These are phyloP conservation scores for Labeo calbasu DNA, from an alignment of 2,797 vertebrate species.

Conservation along the genomic window DNA sequence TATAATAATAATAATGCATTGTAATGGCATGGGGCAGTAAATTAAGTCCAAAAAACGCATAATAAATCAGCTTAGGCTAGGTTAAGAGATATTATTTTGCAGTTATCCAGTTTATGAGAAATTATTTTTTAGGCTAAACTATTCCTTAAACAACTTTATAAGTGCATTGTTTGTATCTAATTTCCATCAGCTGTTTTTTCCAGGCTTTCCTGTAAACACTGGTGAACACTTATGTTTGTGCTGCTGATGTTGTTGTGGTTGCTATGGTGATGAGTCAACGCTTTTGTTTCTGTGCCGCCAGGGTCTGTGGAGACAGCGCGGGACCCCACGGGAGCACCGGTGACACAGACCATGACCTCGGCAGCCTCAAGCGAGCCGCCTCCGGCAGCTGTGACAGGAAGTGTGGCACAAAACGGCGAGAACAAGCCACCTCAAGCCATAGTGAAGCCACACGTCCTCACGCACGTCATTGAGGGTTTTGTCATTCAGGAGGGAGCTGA, in stretches of 20 bases:
- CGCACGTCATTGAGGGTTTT: conserved; percentile 97
- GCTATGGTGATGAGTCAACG: conserved; percentile 25
- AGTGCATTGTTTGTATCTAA: background rate
- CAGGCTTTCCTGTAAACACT: background rate
- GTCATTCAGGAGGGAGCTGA: conserved; percentile 98
- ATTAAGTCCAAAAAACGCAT: background rate
- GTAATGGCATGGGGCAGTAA: background rate
- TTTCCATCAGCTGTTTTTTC: background rate
- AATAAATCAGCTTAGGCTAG: background rate
- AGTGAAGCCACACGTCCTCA: conserved; percentile 97
- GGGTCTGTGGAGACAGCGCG: conserved; percentile 78
- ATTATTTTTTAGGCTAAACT: background rate
- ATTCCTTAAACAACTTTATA: background rate
- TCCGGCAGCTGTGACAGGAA: conserved; percentile 80
- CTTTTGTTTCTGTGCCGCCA: conserved; percentile 49
- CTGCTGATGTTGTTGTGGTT: conserved; percentile 35
- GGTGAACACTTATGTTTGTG: background rate
- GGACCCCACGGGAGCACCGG: conserved; percentile 71
- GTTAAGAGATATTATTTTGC: background rate
- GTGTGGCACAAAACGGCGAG: conserved; percentile 89
- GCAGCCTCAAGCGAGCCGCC: conserved; percentile 86
- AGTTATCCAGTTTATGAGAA: background rate
- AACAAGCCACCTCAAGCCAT: conserved; percentile 96
- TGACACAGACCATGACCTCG: conserved; percentile 86
- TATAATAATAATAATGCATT: background rate